These are phyloP conservation scores for Delphinapterus leucas DNA, from an alignment of 2,113 vertebrate species.

Conservation along the genomic window DNA sequence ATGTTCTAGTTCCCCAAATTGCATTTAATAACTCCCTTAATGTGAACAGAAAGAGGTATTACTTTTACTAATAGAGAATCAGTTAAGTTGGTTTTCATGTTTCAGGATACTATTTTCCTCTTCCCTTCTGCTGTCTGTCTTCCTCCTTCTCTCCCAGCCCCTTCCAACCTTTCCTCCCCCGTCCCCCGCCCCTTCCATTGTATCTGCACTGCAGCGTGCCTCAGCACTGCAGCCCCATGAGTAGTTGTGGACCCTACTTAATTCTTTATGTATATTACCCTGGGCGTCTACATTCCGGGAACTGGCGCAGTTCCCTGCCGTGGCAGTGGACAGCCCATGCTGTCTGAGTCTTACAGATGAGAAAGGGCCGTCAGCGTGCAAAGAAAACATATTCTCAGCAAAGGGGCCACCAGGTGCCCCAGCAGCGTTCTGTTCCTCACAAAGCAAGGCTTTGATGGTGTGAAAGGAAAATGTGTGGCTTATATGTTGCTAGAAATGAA, in stretches of 20 bases:
- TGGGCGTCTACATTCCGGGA: slow-evolving; percentile 9
- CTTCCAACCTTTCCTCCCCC: neutral
- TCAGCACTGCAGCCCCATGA: neutral
- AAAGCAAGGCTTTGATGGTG: slow-evolving; percentile 66
- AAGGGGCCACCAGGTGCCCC: slow-evolving; percentile 59
- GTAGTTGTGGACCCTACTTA: neutral
- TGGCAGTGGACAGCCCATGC: slow-evolving; percentile 23
- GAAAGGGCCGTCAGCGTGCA: slow-evolving; percentile 52
- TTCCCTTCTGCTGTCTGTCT: neutral
- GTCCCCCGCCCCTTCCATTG: neutral
- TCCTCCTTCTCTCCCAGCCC: neutral
- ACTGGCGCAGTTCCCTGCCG: neutral
- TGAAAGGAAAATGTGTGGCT: slow-evolving; percentile 67
- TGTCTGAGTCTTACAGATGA: slow-evolving; percentile 53
- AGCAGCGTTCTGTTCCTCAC: slow-evolving; percentile 63
- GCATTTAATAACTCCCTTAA: neutral
- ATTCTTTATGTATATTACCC: slow-evolving; percentile 33
- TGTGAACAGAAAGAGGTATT: neutral
- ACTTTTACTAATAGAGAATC: slow-evolving; percentile 31
- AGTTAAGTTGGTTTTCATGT: slow-evolving; percentile 7
- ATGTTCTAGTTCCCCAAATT: slow-evolving; percentile 13
- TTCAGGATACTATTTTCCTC: neutral
- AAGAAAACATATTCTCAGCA: slow-evolving; percentile 69
- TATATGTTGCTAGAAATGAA: slow-evolving; percentile 72
- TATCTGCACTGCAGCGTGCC: neutral